Conservation (phyloP, 2,797 vertebrate species). For the Caiman crocodilus region DNA sequence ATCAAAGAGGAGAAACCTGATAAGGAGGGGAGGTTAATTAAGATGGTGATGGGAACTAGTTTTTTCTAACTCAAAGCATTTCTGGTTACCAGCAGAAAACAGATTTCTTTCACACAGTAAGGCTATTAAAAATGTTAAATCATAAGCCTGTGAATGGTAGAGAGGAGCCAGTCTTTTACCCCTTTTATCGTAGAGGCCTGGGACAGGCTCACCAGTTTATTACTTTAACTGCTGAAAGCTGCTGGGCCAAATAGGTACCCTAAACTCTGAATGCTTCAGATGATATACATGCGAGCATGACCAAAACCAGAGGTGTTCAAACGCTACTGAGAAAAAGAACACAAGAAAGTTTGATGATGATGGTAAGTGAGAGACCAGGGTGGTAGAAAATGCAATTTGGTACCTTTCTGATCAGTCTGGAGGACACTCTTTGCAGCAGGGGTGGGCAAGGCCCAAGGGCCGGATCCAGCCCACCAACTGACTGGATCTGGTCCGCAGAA, state of each 20-base stretch:
- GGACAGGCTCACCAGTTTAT: background rate
- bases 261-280: background rate
- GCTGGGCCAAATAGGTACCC: background rate
- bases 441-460: no score
- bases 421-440: no score
- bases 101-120: background rate
- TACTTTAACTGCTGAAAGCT: background rate
- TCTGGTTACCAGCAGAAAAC: background rate
- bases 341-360: background rate
- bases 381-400: background rate
- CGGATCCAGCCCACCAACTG: no score
- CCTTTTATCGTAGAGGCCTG: background rate
- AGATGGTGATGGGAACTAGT: background rate
- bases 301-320: background rate
- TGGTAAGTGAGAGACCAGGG: background rate
- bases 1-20: background rate
- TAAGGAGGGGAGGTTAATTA: background rate
- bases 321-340: background rate
- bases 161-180: background rate
- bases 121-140: background rate
- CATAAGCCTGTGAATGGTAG: background rate
- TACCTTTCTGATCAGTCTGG: background rate
- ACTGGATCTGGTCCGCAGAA: no score
- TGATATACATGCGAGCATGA: background rate
- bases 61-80: background rate